Percentiles rank a stretch among this genome's conserved stretches.
These are phyloP conservation scores for Vireo griseus DNA, from an alignment of 2,797 vertebrate species.

Conservation along the genomic window DNA sequence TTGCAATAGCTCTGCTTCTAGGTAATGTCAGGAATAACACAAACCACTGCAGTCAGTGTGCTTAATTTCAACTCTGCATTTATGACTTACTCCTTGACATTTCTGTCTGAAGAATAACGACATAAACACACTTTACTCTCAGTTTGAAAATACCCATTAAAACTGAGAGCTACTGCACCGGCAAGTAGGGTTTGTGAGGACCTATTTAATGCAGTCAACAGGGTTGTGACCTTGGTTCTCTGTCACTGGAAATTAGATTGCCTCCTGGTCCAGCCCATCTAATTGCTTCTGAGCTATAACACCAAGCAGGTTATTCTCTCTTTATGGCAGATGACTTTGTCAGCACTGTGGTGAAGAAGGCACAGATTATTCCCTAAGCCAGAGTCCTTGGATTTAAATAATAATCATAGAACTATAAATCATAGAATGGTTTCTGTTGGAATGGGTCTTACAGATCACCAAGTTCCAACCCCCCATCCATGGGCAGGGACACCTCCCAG, in stretches of 20 bases:
- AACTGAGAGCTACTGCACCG: background rate
- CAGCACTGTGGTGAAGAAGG: background rate
- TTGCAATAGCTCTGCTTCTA: background rate
- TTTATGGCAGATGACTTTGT: background rate
- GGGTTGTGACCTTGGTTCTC: background rate
- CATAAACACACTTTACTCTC: background rate
- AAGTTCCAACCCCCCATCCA: background rate
- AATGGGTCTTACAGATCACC: background rate
- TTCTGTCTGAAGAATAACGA: background rate
- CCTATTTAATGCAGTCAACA: background rate
- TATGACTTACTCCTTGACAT: background rate
- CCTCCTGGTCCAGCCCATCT: background rate
- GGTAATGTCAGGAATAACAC: background rate
- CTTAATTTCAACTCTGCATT: background rate
- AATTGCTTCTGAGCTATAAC: background rate
- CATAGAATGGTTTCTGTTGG: background rate
- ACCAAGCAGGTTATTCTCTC: background rate
- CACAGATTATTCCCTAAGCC: background rate
- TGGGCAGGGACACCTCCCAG: background rate
- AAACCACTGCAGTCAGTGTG: background rate
- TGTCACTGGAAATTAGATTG: background rate
- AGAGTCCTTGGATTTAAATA: background rate
- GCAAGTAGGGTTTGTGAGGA: background rate
- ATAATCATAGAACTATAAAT: background rate
- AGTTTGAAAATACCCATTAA: constrained; percentile 1